Evolutionary conservation across 2,888 invertebrate species (phyloP), one percentile per base, ranked within the genome.

Genomic region (Atethmia centrago): DNA sequence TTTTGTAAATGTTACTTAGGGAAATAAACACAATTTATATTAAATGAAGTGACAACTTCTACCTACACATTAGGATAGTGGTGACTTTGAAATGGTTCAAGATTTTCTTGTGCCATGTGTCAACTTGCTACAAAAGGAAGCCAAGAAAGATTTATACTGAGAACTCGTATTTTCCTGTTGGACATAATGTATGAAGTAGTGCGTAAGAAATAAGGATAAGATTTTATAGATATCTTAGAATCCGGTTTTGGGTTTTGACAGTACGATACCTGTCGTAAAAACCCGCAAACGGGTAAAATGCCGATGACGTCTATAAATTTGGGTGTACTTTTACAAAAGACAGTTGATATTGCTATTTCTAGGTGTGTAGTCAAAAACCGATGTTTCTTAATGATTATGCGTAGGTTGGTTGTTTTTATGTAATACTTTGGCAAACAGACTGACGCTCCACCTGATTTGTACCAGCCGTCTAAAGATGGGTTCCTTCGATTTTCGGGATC

Each of bases 121-220:
- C 73, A 62, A 66, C 53, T 45, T 31, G 55, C 76, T 59, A 58
- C 36, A 77, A 66, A 73, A 62, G 65, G 64, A 47, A 77, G 45
- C 49, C 55, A 67, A 65, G 61, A 77, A 61, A 72, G 62, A 65
- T 47, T 70, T 65, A 65, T 83, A 82, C 79, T 59, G 49, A 66
- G 76, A 82, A 82, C 28, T 51, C 51, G 51, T 64, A 49, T 82
- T 82, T 82, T 82, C 83, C 82, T 82, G 83, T 79, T 83, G 63
- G 55, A 66, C 31, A 70, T 66, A 31, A 49, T 55, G 21, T 51
- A 42, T 53, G 55, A 47, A 64, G n/a, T 65, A 42, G 40, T 31
- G 55, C 59, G 64, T 71, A 61, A 51, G 58, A 59, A 61, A 71
- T 28, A 69, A 69, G 71, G 79, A 82, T 82, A 74, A 74, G 55